Percentiles rank a stretch among this genome's conserved stretches.
phyloP scores from a whole-genome alignment of 2,888 invertebrate genomes.

The Aspidiotus rigidus region DNA sequence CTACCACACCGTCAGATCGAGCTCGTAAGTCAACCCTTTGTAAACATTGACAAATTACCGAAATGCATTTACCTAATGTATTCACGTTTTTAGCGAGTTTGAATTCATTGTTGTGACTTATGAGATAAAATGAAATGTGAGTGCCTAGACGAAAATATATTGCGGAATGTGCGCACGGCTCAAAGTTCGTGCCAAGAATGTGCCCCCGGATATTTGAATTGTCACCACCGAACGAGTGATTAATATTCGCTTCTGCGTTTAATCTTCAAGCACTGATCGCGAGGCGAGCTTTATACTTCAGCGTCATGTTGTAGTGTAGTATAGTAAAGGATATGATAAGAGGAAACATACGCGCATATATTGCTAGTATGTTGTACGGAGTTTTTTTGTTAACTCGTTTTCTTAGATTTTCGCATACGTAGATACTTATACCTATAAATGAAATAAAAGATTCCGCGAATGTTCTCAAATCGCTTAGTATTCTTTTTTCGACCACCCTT shows the following conservation, averaged over 20 bases:
- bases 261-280: background rate
- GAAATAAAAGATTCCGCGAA: too few species aligned
- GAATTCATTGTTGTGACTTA: slow-evolving; percentile 31
- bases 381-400: too few species aligned
- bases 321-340: too few species aligned
- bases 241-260: slow-evolving; percentile 20
- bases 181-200: slow-evolving; percentile 33
- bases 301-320: too few species aligned
- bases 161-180: slow-evolving; percentile 24
- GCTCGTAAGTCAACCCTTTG: slow-evolving; percentile 26
- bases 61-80: slow-evolving; percentile 33
- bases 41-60: slow-evolving; percentile 30
- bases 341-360: too few species aligned
- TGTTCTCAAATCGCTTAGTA: too few species aligned
- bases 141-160: slow-evolving; percentile 29
- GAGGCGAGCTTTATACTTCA: too few species aligned
- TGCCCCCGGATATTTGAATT: slow-evolving; percentile 30
- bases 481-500: too few species aligned
- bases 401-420: too few species aligned
- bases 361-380: too few species aligned
- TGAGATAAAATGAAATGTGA: slow-evolving; percentile 11
- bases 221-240: slow-evolving; percentile 26
- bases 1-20: background rate
- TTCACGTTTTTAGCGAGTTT: slow-evolving; percentile 30
- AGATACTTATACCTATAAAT: too few species aligned